Percentiles rank a stretch among this genome's conserved stretches.
These are phyloP conservation scores for Stratiomys singularior DNA, from an alignment of 2,888 invertebrate species.

Conservation along the genomic window DNA sequence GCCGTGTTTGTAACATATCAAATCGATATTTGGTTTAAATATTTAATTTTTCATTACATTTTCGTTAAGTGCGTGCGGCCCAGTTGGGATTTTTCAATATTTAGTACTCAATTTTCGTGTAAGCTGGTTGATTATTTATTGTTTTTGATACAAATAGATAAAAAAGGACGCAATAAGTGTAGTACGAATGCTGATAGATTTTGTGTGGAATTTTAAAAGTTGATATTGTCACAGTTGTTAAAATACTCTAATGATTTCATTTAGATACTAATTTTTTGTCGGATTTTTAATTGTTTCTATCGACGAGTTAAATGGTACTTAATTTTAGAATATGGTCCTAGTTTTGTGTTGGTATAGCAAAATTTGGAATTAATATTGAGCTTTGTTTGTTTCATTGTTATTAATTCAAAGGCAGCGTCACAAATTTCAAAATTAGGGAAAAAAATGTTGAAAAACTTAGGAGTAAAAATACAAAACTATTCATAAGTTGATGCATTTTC, in stretches of 20 bases:
- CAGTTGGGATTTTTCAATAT: neutral
- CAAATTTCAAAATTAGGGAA: no score
- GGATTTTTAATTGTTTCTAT: neutral
- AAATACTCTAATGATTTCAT: neutral
- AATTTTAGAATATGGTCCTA: slow-evolving; percentile 35
- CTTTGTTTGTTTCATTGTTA: no score
- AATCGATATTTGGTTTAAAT: neutral
- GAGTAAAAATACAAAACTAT: no score
- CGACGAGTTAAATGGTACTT: neutral
- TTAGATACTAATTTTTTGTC: neutral
- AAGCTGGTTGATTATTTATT: no score
- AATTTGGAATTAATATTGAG: neutral
- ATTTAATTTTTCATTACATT: neutral
- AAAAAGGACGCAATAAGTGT: neutral
- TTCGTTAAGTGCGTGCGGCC: neutral
- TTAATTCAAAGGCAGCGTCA: no score
- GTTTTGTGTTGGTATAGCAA: neutral
- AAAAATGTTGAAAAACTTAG: no score
- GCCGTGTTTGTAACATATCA: neutral
- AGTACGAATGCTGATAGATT: neutral
- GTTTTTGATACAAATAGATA: no score
- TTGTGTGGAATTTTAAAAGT: neutral
- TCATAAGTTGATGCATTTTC: no score
- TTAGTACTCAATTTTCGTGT: neutral
- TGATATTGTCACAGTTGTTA: slow-evolving; percentile 35